These are phyloP conservation scores for Myrmecobius fasciatus DNA, from an alignment of 2,113 vertebrate genomes.

Conservation along the genomic window DNA sequence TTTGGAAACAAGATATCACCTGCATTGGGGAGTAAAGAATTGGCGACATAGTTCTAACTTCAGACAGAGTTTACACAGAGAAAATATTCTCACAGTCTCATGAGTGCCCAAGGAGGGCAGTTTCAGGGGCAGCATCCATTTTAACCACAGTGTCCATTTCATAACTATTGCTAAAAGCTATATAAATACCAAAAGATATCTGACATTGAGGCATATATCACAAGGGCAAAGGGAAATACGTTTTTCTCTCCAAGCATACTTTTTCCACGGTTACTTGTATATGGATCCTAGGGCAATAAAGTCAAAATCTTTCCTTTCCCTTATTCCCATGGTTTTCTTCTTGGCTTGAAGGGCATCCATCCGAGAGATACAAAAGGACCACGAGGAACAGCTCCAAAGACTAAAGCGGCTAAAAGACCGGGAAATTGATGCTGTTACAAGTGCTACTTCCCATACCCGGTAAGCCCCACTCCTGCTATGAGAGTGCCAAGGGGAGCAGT, in stretches of 20 bases:
- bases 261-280: accelerated
- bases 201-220: not conserved
- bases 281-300: not conserved
- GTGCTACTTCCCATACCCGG: slow-evolving; percentile 91
- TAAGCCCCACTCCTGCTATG: not conserved
- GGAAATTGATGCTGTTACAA: slow-evolving; percentile 93
- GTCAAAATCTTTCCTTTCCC: not conserved
- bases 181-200: not conserved
- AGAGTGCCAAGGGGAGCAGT: not conserved
- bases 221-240: not conserved
- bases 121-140: too few relatives aligned
- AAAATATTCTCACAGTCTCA: too few relatives aligned
- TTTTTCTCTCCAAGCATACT: not conserved
- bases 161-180: not conserved
- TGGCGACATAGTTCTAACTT: too few relatives aligned
- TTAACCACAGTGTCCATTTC: too few relatives aligned
- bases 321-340: not conserved
- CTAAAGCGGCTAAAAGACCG: slow-evolving; percentile 91
- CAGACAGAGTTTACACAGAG: too few relatives aligned
- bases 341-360: slow-evolving; percentile 85
- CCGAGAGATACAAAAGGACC: slow-evolving; percentile 91
- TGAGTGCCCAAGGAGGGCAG: too few relatives aligned
- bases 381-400: slow-evolving; percentile 90
- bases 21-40: too few relatives aligned
- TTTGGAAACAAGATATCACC: too few relatives aligned